phyloP scores from a whole-genome alignment of 1,140 invertebrate species.

The Trichomalopsis sarcophagae region DNA sequence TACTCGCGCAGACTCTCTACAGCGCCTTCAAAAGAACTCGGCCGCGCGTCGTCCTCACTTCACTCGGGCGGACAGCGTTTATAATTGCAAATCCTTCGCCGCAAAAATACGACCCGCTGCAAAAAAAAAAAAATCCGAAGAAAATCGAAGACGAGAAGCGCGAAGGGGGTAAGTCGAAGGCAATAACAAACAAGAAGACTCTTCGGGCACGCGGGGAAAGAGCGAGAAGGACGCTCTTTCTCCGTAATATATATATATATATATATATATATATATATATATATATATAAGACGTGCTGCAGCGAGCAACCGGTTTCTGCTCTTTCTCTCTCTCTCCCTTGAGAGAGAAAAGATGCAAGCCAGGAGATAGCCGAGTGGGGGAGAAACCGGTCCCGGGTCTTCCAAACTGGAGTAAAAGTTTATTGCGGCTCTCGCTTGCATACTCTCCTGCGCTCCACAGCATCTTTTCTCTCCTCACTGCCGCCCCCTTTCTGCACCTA shows the following conservation, averaged over 20 bases:
- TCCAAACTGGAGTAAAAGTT: conserved; percentile 70
- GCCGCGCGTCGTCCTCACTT: background rate
- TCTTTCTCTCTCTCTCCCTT: background rate
- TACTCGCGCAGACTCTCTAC: background rate
- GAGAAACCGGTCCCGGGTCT: conserved; percentile 64
- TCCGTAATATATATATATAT: background rate
- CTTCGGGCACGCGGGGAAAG: conserved; percentile 40
- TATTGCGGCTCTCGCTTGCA: conserved; percentile 46
- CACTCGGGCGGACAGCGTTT: background rate
- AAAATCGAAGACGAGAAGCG: conserved; percentile 44
- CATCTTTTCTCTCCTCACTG: background rate
- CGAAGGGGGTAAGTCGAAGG: background rate
- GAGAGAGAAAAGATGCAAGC: conserved; percentile 53
- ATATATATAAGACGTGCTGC: background rate
- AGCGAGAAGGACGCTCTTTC: background rate
- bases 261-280: background rate
- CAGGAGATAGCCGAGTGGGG: conserved; percentile 57
- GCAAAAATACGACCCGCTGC: background rate
- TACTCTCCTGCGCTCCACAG: background rate
- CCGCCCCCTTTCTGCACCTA: background rate
- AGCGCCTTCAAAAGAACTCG: background rate
- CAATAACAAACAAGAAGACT: background rate
- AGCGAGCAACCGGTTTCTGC: conserved; percentile 2
- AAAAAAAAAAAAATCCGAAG: background rate
- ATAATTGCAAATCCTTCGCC: background rate